phyloP scores from a whole-genome alignment of 2,113 vertebrate species.

The Donacobius atricapilla region DNA sequence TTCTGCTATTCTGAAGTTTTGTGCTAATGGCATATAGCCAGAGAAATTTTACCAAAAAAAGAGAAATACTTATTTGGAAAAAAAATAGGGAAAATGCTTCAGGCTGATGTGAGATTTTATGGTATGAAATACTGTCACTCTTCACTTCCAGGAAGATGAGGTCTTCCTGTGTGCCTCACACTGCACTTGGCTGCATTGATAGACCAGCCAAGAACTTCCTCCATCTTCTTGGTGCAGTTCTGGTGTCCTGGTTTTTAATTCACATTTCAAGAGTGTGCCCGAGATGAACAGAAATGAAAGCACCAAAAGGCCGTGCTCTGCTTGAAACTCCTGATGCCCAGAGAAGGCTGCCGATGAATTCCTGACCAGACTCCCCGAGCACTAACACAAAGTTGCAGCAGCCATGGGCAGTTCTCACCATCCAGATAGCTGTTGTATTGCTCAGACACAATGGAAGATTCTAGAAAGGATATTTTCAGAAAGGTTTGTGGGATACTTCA shows the following conservation, averaged over 20 bases:
- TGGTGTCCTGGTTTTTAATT: background rate
- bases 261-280: background rate
- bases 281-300: background rate
- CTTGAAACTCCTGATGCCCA: rapidly evolving
- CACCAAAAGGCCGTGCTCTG: background rate
- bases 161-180: background rate
- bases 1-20: background rate
- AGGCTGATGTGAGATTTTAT: background rate
- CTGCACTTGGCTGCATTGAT: background rate
- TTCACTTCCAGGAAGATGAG: background rate
- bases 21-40: background rate
- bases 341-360: background rate
- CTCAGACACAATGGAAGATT: background rate
- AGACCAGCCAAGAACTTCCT: background rate
- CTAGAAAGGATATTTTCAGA: background rate
- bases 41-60: background rate
- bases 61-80: background rate
- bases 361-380: background rate
- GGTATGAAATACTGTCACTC: background rate
- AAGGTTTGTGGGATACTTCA: background rate
- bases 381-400: rapidly evolving
- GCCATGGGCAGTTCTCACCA: background rate
- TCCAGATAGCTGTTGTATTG: background rate
- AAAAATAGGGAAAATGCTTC: background rate
- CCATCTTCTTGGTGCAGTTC: background rate